Conservation (phyloP, 2,797 vertebrate genomes). For the Odontamblyopus rebecca region DNA sequence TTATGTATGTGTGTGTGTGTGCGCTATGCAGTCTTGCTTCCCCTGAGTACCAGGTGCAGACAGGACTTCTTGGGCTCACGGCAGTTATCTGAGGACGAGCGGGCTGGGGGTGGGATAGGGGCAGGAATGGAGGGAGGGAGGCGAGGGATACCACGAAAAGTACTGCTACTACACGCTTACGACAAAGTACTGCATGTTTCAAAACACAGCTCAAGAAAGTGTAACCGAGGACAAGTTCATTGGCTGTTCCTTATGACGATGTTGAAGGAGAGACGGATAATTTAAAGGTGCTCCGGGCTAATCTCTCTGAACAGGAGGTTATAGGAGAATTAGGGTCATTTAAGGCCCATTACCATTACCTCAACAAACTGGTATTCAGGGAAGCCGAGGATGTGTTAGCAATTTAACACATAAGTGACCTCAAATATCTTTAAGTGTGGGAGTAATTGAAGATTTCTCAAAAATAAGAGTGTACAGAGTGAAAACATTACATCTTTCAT, state of each 20-base stretch:
- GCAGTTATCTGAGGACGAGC: slow-evolving; percentile 72
- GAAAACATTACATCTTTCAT: not conserved
- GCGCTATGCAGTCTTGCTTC: slow-evolving; percentile 25
- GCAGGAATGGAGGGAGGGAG: not conserved
- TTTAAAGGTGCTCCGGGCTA: slow-evolving; percentile 6
- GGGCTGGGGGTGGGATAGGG: slow-evolving; percentile 1
- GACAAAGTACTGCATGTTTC: slow-evolving; percentile 1
- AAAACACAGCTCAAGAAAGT: not conserved
- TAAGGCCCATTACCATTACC: slow-evolving; percentile 14
- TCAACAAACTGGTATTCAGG: not conserved
- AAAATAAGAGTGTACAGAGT: not conserved
- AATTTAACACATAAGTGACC: slow-evolving; percentile 3
- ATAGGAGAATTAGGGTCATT: slow-evolving; percentile 11
- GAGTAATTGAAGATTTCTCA: not conserved
- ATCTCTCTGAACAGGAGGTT: slow-evolving; percentile 4
- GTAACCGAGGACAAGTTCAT: slow-evolving; percentile 8
- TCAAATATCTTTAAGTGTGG: not conserved
- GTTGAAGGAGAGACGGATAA: slow-evolving; percentile 9
- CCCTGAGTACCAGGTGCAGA: slow-evolving; percentile 68
- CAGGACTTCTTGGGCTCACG: slow-evolving; percentile 73
- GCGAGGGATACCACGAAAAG: slow-evolving; percentile 32
- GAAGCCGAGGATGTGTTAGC: slow-evolving; percentile 4
- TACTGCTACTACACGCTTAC: slow-evolving; percentile 57
- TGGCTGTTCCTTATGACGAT: not conserved
- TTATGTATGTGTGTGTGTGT: not conserved